Percentiles rank a stretch among this genome's conserved stretches.
Conservation (phyloP, 2,888 invertebrate genomes). For the Taenaris catops region DNA sequence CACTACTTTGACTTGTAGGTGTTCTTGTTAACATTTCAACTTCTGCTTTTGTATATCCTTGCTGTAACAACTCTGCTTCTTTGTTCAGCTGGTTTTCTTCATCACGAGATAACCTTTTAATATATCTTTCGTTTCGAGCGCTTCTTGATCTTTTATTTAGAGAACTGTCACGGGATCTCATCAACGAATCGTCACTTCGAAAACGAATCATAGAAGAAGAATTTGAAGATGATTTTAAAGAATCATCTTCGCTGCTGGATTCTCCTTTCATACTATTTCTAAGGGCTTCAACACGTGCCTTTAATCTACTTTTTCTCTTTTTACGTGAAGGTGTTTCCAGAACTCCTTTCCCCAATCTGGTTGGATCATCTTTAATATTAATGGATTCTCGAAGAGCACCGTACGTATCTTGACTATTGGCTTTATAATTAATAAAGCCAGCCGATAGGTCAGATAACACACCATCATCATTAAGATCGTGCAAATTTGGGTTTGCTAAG, state of each 20-base stretch:
- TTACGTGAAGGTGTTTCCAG: conserved; percentile 75
- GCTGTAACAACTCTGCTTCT: conserved; percentile 74
- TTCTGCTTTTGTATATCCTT: conserved; percentile 72
- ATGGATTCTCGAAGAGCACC: conserved; percentile 59
- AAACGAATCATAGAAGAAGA: conserved; percentile 83
- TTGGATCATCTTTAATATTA: conserved; percentile 54
- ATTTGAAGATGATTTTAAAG: conserved; percentile 80
- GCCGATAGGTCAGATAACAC: conserved; percentile 81
- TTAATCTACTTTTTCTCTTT: conserved; percentile 79
- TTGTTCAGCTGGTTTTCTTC: conserved; percentile 80
- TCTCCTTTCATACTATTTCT: conserved; percentile 81
- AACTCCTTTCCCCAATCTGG: conserved; percentile 61
- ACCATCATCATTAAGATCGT: conserved; percentile 69
- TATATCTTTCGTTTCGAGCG: conserved; percentile 89
- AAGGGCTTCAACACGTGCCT: conserved; percentile 84
- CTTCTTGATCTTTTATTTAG: conserved; percentile 83
- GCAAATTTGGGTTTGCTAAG: conserved; percentile 54
- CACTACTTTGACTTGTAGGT: conserved; percentile 72
- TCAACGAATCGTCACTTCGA: conserved; percentile 84
- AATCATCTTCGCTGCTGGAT: conserved; percentile 87
- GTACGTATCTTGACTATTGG: conserved; percentile 53
- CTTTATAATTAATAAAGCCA: conserved; percentile 64
- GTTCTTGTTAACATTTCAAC: conserved; percentile 77
- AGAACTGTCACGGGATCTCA: conserved; percentile 79
- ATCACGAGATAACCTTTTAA: conserved; percentile 86